A percentile compares a stretch with the other conserved stretches of the same genome.
These are phyloP conservation scores for Arrhamphus sclerolepis DNA, from an alignment of 2,797 vertebrate species.

Conservation along the genomic window DNA sequence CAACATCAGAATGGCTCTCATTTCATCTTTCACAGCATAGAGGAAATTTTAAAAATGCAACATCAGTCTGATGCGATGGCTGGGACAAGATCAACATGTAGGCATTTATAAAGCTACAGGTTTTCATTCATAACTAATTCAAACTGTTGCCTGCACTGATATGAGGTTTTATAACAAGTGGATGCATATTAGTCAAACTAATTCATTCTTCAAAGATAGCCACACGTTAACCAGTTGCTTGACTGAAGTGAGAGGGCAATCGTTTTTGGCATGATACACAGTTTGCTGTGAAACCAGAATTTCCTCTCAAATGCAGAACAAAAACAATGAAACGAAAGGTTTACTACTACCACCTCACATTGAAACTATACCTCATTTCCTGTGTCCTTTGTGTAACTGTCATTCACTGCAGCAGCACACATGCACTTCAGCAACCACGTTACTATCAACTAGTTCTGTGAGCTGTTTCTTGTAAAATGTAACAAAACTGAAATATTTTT, in stretches of 20 bases:
- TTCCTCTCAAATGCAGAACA: constrained; percentile 42
- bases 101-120: constrained; percentile 5
- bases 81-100: constrained; percentile 14
- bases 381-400: constrained; percentile 52
- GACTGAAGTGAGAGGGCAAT: not conserved
- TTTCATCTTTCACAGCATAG: constrained; percentile 45
- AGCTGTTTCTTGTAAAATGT: not conserved
- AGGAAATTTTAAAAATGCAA: constrained; percentile 26
- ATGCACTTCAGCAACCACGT: constrained; percentile 27
- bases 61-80: constrained; percentile 17
- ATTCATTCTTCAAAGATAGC: no score
- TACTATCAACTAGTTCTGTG: not conserved
- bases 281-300: constrained; percentile 29
- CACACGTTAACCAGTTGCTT: not conserved
- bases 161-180: not conserved
- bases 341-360: constrained; percentile 38
- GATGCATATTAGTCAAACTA: no score
- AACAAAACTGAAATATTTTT: not conserved
- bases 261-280: not conserved
- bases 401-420: constrained; percentile 40
- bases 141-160: no score
- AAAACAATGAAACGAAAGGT: constrained; percentile 56
- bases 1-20: constrained; percentile 47
- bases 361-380: constrained; percentile 60
- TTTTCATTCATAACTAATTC: constrained; percentile 23